Evolutionary conservation across 1,140 invertebrate species (phyloP).

Genomic region (Vanessa atalanta): DNA sequence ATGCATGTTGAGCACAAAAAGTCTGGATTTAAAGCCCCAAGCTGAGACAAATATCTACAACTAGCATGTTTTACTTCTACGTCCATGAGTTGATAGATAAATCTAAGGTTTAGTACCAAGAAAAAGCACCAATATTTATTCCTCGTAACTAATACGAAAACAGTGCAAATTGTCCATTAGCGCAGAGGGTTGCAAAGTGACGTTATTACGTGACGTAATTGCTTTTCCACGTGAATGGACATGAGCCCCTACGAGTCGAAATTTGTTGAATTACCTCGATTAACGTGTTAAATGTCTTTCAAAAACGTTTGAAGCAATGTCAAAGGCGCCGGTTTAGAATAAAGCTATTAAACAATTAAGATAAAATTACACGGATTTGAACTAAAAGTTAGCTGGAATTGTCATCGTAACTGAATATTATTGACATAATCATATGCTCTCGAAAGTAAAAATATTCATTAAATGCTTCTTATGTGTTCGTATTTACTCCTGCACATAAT

Average conservation of each 20-base stretch:
- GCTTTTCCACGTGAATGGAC: constrained; percentile 75
- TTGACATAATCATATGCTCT: too few relatives aligned
- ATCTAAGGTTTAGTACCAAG: background rate
- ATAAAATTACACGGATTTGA: background rate
- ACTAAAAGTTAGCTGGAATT: background rate
- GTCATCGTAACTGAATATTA: background rate
- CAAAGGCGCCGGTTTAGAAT: constrained; percentile 42
- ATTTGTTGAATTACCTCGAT: constrained; percentile 75
- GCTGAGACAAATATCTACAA: constrained; percentile 45
- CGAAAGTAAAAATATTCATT: too few relatives aligned
- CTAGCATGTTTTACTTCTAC: constrained; percentile 1
- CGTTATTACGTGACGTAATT: constrained; percentile 76
- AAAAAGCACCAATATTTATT: constrained; percentile 12
- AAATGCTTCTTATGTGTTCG: too few relatives aligned
- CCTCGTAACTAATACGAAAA: constrained; percentile 29
- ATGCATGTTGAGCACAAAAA: constrained; percentile 69
- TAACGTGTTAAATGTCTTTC: constrained; percentile 75
- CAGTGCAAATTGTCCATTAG: constrained; percentile 67
- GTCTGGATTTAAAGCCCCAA: constrained; percentile 62
- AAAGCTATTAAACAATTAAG: constrained; percentile 11
- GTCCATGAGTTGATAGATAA: background rate
- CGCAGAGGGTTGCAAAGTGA: constrained; percentile 64
- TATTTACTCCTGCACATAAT: too few relatives aligned
- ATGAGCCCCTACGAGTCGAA: constrained; percentile 52
- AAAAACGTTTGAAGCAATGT: constrained; percentile 52